Evolutionary conservation across 53 echinoderm and acorn worm species (phyloP).

Genomic region (Echinarachnius parma): DNA sequence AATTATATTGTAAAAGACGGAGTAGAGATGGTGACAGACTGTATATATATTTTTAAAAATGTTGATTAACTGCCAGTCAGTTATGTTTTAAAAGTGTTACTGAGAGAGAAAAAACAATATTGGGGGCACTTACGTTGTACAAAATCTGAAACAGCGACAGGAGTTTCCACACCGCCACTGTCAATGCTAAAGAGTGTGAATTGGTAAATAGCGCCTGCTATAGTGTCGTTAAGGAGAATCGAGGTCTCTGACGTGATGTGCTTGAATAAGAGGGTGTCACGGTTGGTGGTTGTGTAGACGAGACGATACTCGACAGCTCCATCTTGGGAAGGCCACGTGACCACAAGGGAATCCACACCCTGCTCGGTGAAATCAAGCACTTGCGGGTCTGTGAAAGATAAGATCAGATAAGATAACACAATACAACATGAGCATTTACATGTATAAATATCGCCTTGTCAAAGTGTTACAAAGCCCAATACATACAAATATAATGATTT

Average conservation of each 20-base stretch:
- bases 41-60: too few relatives aligned
- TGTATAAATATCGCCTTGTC: too few relatives aligned
- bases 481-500: too few relatives aligned
- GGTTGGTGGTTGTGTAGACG: slow-evolving; percentile 40
- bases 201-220: slow-evolving; percentile 29
- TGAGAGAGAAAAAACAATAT: neutral
- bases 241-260: neutral
- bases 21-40: too few relatives aligned
- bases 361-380: neutral
- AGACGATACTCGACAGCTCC: slow-evolving; percentile 5
- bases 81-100: too few relatives aligned
- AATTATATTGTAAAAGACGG: too few relatives aligned
- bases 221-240: neutral
- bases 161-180: neutral
- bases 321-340: neutral
- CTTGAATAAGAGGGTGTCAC: slow-evolving; percentile 8
- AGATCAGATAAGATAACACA: too few relatives aligned
- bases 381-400: slow-evolving; percentile 7
- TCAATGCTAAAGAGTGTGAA: neutral
- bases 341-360: neutral
- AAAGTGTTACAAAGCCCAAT: too few relatives aligned
- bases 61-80: too few relatives aligned
- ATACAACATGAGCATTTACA: too few relatives aligned
- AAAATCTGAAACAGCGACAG: slow-evolving; percentile 14
- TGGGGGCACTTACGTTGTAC: slow-evolving; percentile 33